Evolutionary conservation across 2,797 vertebrate species (phyloP).

Genomic region (Acestrorhynchus altus): DNA sequence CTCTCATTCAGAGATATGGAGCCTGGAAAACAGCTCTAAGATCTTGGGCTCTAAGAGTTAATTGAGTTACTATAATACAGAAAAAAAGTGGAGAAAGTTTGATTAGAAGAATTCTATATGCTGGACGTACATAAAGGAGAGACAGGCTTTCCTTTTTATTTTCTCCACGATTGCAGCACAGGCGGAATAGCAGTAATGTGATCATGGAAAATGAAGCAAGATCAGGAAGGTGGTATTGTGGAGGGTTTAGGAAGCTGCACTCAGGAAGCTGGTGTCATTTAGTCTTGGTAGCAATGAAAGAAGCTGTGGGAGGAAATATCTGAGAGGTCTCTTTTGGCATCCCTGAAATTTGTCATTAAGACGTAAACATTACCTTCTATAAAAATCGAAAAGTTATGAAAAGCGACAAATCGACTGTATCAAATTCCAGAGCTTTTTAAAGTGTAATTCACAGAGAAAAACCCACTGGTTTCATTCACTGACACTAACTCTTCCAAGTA

Average conservation of each 20-base stretch:
- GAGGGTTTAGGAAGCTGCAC: not conserved
- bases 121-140: conserved; percentile 3
- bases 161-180: not conserved
- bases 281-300: not conserved
- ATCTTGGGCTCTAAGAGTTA: too few relatives aligned
- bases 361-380: not conserved
- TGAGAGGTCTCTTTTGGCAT: not conserved
- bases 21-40: too few relatives aligned
- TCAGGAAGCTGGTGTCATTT: not conserved
- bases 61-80: too few relatives aligned
- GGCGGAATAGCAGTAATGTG: not conserved
- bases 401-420: not conserved
- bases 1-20: too few relatives aligned
- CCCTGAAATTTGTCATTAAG: not conserved
- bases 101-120: conserved; percentile 40
- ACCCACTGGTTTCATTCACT: not conserved
- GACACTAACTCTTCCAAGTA: not conserved
- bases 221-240: conserved; percentile 26
- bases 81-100: too few relatives aligned
- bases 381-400: conserved; percentile 9
- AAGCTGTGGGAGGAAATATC: not conserved
- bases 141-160: not conserved
- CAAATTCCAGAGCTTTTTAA: not conserved
- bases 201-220: conserved; percentile 28
- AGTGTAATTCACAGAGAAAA: conserved; percentile 2